Percentiles rank a stretch among this genome's conserved stretches.
phyloP scores from a whole-genome alignment of 1,140 invertebrate species.

The fruit fly (Drosophila melanogaster) region Release_6_plus_ISO1_MT NT_033777.3:28420001-28420500 shows the following conservation, averaged over 20 bases:
- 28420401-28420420: slow-evolving; percentile 76
- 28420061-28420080: slow-evolving; percentile 65
- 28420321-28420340: slow-evolving; percentile 81
- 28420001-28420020: neutral
- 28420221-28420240: too few species aligned
- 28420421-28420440: slow-evolving; percentile 43
- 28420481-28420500: slow-evolving; percentile 60
- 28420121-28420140: slow-evolving; percentile 46
- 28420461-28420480: slow-evolving; percentile 82
- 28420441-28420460: slow-evolving; percentile 81
- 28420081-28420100: slow-evolving; percentile 76
- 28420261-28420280: slow-evolving; percentile 27
- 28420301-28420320: slow-evolving; percentile 84
- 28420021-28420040: slow-evolving; percentile 20
- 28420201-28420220: too few species aligned
- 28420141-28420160: slow-evolving; percentile 19
- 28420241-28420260: slow-evolving; percentile 4
- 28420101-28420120: slow-evolving; percentile 57
- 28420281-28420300: slow-evolving; percentile 82
- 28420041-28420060: slow-evolving; percentile 36
- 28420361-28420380: slow-evolving; percentile 79
- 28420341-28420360: slow-evolving; percentile 83
- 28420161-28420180: neutral
- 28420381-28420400: slow-evolving; percentile 65
- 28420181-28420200: too few species aligned